phyloP scores from a whole-genome alignment of 2,888 invertebrate species.

The Yponomeuta malinellus region DNA sequence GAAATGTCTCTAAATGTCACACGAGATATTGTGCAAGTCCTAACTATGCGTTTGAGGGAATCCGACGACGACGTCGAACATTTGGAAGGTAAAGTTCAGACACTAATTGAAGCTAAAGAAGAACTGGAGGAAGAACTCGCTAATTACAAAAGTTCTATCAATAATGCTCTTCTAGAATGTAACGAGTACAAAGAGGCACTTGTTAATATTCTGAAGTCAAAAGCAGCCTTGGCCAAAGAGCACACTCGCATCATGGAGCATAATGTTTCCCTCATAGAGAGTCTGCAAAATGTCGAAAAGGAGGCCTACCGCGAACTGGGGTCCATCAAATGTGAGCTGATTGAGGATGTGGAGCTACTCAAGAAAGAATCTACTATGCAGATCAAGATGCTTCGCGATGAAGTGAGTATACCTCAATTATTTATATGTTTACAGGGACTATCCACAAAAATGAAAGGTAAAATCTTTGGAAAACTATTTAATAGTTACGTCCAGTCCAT shows the following conservation, averaged over 20 bases:
- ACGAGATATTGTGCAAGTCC: conserved; percentile 75
- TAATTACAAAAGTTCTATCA: conserved; percentile 50
- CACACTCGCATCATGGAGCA: conserved; percentile 69
- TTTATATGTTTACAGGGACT: no score
- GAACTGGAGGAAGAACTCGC: conserved; percentile 50
- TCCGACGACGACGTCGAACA: conserved; percentile 77
- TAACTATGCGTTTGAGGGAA: conserved; percentile 73
- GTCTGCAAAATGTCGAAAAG: conserved; percentile 63
- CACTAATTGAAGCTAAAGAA: conserved; percentile 48
- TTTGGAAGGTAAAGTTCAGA: conserved; percentile 58
- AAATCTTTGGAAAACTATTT: no score
- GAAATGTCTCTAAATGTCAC: conserved; percentile 76
- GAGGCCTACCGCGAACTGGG: conserved; percentile 68
- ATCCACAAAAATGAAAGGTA: no score
- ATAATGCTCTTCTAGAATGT: conserved; percentile 55
- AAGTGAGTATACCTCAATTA: conserved; percentile 37
- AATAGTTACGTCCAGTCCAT: no score
- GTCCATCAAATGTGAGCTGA: conserved; percentile 60
- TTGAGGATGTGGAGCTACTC: conserved; percentile 63
- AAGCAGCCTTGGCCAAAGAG: conserved; percentile 63
- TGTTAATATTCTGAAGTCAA: conserved; percentile 64
- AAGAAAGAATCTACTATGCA: conserved; percentile 62
- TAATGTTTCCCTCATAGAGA: conserved; percentile 64
- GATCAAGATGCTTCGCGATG: conserved; percentile 56
- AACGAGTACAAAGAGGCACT: conserved; percentile 67